Base-by-base conservation (phyloP, 37 sponge, comb jelly and placozoan genomes). In the Haliclona indistincta region DNA sequence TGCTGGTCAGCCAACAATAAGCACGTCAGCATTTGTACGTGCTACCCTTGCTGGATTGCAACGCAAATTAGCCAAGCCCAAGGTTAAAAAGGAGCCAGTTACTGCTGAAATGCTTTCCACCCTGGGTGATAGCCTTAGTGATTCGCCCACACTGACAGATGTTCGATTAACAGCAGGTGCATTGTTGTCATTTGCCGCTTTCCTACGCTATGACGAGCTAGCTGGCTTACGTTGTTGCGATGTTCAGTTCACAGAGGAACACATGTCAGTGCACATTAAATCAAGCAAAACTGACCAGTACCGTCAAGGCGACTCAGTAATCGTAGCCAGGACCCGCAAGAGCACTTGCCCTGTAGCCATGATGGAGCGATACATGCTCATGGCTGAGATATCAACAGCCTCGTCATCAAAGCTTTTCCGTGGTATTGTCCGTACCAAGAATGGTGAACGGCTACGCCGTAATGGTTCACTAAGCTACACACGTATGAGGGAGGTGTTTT, bases 401-500 rank as follows among this genome's bases (percentile, higher is more conserved):
- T n/a, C n/a, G n/a, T n/a, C n/a, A n/a, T n/a, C n/a, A n/a, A n/a
- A n/a, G n/a, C n/a, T n/a, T n/a, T 55, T 55, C 28, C 56, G 56
- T 55, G 56, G 56, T 23, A 55, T 55, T 29, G 56, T 4, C 26
- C 23, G 56, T 28, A 55, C 56, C 28, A 55, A 55, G 56, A 55
- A 28, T 55, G 2, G 56, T 23, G 56, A 55, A 28, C 56, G 28
- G 23, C 56, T 55, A 28, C 5, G 56, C 56, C 23, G 28, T 2
- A 55, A 55, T 55, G 56, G 56, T 55, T 23, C 26, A 23, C 56
- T 55, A 23, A 55, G 56, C 28, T 55, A 55, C 56, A 55, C 56
- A 23, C 23, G 56, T 29, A n/a, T n/a, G n/a, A n/a, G n/a, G n/a
- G n/a, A n/a, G n/a, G n/a, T n/a, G n/a, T n/a, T n/a, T n/a, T n/a